Evolutionary conservation across 2,888 invertebrate genomes (phyloP), one percentile per base, ranked within the genome.

Genomic region (Malthinus seriepunctatus): DNA sequence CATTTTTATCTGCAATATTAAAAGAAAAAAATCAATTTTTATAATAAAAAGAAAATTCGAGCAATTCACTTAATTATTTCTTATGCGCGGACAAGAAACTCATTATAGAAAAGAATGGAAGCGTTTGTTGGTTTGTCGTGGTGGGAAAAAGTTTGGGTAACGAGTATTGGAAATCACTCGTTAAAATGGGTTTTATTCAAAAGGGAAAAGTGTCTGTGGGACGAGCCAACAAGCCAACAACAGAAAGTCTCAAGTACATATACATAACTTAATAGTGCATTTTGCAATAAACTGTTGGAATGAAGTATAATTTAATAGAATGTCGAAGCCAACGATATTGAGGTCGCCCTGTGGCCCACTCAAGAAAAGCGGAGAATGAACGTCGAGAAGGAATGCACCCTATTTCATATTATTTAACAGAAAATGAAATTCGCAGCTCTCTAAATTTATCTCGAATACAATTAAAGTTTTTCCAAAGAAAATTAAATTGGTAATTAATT

Each of bases 1-100:
- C 90, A 90, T 89, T 69, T 31, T 34, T 34, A 11, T 11, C 1
- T 8, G 3, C 37, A 32, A 15, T 33, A 6, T 42, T 12, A 15
- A 23, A 23, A 42, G 11, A 42, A 11, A 15, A 39, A 39, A 39
- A 42, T 23, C 14, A 39, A 39, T 39, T 39, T 12, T 12, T 8
- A 12, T 39, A 14, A 14, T 6, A 38, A 38, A 12, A 1, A 14
- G 14, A 5, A 39, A 42, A 39, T 39, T 14, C 4, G 23, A 23
- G 23, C 23, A 23, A 14, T 9, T 39, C 10, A 7, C 15, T 39
- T 42, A 42, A 42, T 42, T n/a, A 42, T 6, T 42, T 23, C 5
- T 5, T 6, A 15, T 15, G 39, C 23, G 3, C 8, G 32, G n/a
- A 46, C 32, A 46, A 46, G 9, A 46, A 46, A 32, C 32, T 46